phyloP scores from a whole-genome alignment of 2,113 vertebrate species.

The Zosterops japonicus region DNA sequence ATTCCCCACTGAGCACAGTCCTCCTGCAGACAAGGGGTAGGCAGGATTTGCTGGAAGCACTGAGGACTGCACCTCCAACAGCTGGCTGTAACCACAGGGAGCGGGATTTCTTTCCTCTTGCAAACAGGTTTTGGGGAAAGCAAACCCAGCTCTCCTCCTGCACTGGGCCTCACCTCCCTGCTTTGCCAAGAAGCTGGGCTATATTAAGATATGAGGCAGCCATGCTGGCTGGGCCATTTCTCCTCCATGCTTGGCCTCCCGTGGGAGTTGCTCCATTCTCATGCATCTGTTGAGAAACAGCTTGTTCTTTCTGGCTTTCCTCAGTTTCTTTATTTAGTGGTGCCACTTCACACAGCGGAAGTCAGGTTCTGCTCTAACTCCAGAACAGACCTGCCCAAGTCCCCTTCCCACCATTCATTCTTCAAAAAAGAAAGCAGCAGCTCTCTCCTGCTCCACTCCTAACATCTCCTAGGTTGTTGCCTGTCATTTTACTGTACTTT shows the following conservation, averaged over 20 bases:
- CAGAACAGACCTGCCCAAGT: background rate
- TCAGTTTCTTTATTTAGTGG: slow-evolving; percentile 36
- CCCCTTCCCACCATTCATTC: background rate
- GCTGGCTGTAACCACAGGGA: background rate
- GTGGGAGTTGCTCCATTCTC: slow-evolving; percentile 44
- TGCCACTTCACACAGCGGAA: background rate
- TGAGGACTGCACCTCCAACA: background rate
- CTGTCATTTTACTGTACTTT: background rate
- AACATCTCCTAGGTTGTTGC: background rate
- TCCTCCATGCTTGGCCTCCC: background rate
- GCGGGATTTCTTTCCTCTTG: background rate
- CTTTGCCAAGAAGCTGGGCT: slow-evolving; percentile 36
- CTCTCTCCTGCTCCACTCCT: background rate
- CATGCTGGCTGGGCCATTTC: background rate
- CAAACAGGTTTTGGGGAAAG: background rate
- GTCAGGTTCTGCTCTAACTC: background rate
- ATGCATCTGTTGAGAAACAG: slow-evolving; percentile 38
- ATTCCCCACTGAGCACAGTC: background rate
- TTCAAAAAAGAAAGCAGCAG: background rate
- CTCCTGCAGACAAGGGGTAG: background rate
- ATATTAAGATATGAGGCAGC: slow-evolving; percentile 19
- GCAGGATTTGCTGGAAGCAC: background rate
- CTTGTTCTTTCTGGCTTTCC: slow-evolving; percentile 34
- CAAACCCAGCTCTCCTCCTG: background rate
- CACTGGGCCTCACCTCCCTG: background rate